Evolutionary conservation across 2,113 vertebrate genomes (phyloP).

Genomic region (Eira barbara): DNA sequence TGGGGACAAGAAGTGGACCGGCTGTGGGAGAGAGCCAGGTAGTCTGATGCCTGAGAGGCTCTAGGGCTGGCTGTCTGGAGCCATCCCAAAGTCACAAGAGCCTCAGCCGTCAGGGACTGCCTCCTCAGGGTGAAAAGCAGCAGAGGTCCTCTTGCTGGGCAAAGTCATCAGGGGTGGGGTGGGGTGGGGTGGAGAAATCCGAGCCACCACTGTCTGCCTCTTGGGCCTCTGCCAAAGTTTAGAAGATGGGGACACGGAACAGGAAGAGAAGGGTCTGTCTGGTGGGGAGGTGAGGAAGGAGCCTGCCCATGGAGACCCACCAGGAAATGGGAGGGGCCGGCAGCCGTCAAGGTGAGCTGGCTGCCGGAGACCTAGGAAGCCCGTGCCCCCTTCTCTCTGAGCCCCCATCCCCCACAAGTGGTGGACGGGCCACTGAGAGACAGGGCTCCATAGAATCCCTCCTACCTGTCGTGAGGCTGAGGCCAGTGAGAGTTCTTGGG

Average conservation of each 20-base stretch:
- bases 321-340: not conserved
- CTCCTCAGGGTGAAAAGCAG: not conserved
- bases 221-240: not conserved
- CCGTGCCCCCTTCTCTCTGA: not conserved
- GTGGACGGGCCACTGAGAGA: not conserved
- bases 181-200: not conserved
- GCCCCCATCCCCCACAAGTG: not conserved
- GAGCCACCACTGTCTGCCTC: not conserved
- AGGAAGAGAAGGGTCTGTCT: not conserved
- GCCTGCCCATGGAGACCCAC: not conserved
- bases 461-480: conserved; percentile 70
- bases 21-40: not conserved
- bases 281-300: not conserved
- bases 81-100: not conserved
- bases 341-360: not conserved
- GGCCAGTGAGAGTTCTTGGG: conserved; percentile 22
- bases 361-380: not conserved
- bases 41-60: not conserved
- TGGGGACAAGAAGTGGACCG: not conserved
- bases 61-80: not conserved
- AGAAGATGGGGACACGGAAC: not conserved
- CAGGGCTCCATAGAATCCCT: too few species aligned
- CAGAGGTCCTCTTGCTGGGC: not conserved
- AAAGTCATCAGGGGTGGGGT: not conserved
- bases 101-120: not conserved